Conservation (phyloP, 2,797 vertebrate species). For the Ispidina lecontei region DNA sequence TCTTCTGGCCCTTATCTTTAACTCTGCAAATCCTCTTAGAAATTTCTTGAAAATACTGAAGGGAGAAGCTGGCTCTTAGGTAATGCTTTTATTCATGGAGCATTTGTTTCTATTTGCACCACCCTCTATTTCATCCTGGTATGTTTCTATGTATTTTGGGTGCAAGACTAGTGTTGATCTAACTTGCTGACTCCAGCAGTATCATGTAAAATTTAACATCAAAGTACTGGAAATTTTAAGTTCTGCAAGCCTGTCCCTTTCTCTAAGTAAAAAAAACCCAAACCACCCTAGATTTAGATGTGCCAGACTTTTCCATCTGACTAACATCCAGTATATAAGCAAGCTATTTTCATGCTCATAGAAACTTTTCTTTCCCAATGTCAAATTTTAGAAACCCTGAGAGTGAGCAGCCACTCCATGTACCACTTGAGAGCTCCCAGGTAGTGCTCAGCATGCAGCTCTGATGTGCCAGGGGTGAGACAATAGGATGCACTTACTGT, state of each 20-base stretch:
- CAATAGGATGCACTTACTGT: neutral
- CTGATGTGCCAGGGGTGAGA: neutral
- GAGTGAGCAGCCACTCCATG: fast-evolving
- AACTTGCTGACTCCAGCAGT: neutral
- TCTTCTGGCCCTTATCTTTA: slow-evolving; percentile 64
- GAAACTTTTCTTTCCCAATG: neutral
- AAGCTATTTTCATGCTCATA: neutral
- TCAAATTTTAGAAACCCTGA: neutral
- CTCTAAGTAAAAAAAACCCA: neutral
- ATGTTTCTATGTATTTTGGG: neutral
- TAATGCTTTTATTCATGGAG: neutral
- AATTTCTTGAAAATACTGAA: slow-evolving; percentile 28
- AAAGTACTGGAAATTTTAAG: neutral
- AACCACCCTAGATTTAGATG: neutral
- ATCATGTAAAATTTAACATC: neutral
- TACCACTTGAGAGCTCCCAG: neutral
- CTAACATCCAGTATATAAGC: neutral
- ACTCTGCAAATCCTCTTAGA: slow-evolving; percentile 45
- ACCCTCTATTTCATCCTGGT: neutral
- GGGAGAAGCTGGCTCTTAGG: neutral
- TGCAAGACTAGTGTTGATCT: neutral
- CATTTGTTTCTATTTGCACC: neutral
- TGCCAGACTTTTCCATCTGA: neutral
- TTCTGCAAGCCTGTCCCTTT: neutral
- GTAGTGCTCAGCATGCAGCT: neutral